Base-by-base conservation (phyloP, 2,797 vertebrate species). In the Capromys pilorides region DNA sequence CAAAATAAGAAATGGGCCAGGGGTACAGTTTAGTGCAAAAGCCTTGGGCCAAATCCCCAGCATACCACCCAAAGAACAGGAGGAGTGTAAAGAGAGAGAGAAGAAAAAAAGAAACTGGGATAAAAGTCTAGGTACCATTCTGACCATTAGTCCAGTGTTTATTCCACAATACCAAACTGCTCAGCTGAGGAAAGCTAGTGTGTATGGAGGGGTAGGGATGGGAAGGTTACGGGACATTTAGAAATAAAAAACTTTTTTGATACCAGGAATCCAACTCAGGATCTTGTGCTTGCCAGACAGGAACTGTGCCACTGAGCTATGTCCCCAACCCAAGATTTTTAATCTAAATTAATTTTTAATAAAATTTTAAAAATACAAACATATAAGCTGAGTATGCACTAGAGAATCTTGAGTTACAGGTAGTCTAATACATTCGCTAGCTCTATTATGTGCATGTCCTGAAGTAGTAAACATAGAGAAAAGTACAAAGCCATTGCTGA, bases 321-420 rank as follows among this genome's bases (percentile, higher is more conserved):
- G 24, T 61, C 59, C 59, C 59, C 7, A 24, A 6, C 59, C 59
- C 59, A 77, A 77, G 26, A 77, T 77, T 49, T 77, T 77, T 5
- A 49, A 28, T 83, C 6, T 49, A 92, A 90, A 79, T 81, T 92
- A 89, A 59, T 88, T 26, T 71, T 84, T 79, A 69, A 95, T 89
- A 26, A 92, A 93, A 61, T 64, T 18, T 22, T 61, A 88, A 75
- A 96, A 92, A 84, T 64, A 64, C 13, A 94, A 69, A 49, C 85
- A 54, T 62, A 49, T 91, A 66, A 88, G 45, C 33, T n/a, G 80
- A 69, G 28, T 95, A 57, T 41, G 5, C 75, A 5, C 51, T 66
- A 36, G 66, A 61, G 16, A 83, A 83, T 83, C 69, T 88, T 49
- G 41, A 67, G 8, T 84, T 85, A 69, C 7, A 88, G 67, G 18